These are phyloP conservation scores for Ptyas mucosa DNA, from an alignment of 2,113 vertebrate genomes.

Conservation along the genomic window DNA sequence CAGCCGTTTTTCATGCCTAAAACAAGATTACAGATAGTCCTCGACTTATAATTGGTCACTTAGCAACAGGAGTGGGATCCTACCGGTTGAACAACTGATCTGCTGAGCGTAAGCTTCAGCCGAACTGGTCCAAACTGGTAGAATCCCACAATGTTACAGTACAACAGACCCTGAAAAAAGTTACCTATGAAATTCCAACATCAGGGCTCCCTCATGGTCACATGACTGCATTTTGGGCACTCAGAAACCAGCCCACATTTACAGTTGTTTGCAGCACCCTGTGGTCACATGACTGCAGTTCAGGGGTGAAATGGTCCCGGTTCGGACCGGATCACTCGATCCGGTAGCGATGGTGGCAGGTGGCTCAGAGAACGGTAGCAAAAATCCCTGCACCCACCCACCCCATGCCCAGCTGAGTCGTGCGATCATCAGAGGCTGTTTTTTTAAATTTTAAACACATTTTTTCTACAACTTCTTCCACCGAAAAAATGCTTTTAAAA, in stretches of 20 bases:
- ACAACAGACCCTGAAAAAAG: background rate
- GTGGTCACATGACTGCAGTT: background rate
- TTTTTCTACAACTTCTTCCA: no score
- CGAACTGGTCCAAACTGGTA: no score
- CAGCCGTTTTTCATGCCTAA: background rate
- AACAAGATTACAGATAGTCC: background rate
- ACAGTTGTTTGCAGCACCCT: background rate
- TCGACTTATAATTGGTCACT: background rate
- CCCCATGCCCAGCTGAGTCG: no score
- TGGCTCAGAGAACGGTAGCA: no score
- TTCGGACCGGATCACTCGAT: no score
- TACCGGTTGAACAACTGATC: no score
- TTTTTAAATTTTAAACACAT: no score
- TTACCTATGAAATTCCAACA: background rate
- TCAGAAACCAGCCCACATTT: background rate
- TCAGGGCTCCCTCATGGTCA: background rate
- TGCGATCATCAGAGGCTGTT: no score
- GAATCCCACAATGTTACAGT: background rate
- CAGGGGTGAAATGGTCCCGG: background rate
- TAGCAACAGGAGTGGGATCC: background rate
- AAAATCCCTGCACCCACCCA: no score
- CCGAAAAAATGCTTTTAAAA: no score
- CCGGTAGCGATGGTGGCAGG: no score
- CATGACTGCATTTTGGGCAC: background rate
- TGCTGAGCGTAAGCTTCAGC: no score